A percentile compares a stretch with the other conserved stretches of the same genome.
Evolutionary conservation across 2,113 vertebrate genomes (phyloP).

Genomic region (Chrysemys picta): DNA sequence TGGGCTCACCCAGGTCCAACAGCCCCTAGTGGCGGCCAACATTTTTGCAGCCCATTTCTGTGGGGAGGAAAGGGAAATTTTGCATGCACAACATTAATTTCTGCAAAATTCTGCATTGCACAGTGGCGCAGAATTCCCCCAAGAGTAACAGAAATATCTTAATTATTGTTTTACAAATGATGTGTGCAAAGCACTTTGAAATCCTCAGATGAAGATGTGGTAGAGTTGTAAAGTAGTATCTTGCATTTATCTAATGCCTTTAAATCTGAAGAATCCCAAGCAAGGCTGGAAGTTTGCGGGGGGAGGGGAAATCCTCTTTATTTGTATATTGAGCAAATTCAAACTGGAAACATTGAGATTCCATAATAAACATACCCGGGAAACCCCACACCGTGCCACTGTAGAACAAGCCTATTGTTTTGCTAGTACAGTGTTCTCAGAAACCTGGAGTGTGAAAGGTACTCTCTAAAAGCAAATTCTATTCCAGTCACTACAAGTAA

Average conservation of each 20-base stretch:
- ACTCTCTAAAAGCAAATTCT: background rate
- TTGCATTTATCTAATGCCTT: constrained; percentile 30
- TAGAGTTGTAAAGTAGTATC: background rate
- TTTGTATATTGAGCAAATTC: background rate
- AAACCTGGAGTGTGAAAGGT: background rate
- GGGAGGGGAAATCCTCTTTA: constrained; percentile 39
- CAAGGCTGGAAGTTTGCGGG: constrained; percentile 30
- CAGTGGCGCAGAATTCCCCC: too few relatives aligned
- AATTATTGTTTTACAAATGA: constrained; percentile 45
- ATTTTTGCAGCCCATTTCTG: too few relatives aligned
- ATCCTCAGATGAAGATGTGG: constrained; percentile 30
- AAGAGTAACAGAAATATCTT: background rate
- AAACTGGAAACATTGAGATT: background rate
- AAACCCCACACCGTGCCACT: background rate
- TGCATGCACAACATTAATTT: too few relatives aligned
- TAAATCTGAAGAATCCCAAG: constrained; percentile 52
- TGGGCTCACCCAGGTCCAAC: too few relatives aligned
- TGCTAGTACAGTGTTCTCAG: background rate
- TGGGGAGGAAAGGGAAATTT: too few relatives aligned
- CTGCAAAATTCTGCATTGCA: too few relatives aligned
- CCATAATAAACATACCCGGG: background rate
- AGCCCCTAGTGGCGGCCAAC: too few relatives aligned
- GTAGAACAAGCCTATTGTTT: constrained; percentile 23
- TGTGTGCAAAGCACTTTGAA: constrained; percentile 38
- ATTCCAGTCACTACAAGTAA: background rate